These are phyloP conservation scores for Plecturocebus donacophilus DNA, from an alignment of 2,113 vertebrate genomes.

Conservation along the genomic window DNA sequence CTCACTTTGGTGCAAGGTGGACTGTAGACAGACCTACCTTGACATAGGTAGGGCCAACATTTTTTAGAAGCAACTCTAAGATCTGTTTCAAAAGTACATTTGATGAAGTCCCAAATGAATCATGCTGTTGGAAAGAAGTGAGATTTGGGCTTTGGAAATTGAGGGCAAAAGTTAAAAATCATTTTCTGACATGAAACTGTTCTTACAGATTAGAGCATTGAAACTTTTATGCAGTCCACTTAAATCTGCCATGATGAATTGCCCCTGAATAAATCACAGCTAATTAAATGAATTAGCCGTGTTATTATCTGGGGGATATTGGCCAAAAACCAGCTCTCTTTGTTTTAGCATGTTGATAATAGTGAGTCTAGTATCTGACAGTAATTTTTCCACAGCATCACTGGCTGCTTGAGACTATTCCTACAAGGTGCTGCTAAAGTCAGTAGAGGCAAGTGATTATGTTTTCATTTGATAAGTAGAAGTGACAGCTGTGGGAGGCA, in stretches of 20 bases:
- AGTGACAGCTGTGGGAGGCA: too few species aligned
- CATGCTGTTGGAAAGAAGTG: background rate
- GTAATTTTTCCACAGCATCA: background rate
- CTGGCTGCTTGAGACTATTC: background rate
- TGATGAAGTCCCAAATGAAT: background rate
- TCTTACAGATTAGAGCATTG: background rate
- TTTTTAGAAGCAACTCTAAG: background rate
- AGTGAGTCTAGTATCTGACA: background rate
- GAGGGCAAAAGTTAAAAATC: slow-evolving; percentile 24
- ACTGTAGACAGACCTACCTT: background rate
- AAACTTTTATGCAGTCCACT: background rate
- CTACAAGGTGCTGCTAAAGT: background rate
- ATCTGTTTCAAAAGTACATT: background rate
- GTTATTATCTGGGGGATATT: background rate
- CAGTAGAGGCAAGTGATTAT: background rate
- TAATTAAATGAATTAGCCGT: background rate
- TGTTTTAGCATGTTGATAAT: background rate
- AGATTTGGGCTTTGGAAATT: slow-evolving; percentile 20
- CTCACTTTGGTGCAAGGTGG: background rate
- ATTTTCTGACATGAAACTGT: background rate
- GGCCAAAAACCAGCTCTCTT: background rate
- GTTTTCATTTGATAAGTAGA: background rate
- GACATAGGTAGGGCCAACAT: background rate
- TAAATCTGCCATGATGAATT: background rate
- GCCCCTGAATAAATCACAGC: background rate